Evolutionary conservation across 2,797 vertebrate genomes (phyloP).

Genomic region (Alfaro cultratus): DNA sequence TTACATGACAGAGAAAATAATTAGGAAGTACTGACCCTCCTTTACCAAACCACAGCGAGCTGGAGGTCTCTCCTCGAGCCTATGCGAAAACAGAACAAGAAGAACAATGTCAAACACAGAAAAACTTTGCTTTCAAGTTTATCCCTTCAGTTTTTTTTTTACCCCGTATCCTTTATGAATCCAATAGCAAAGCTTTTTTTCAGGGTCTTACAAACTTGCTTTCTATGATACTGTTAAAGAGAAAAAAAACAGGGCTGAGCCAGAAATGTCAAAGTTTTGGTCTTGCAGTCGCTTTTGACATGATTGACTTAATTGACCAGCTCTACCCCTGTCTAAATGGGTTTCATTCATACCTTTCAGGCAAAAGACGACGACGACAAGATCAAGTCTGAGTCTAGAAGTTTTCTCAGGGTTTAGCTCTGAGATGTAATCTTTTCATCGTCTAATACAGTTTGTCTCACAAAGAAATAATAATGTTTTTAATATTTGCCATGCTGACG

Average conservation of each 20-base stretch:
- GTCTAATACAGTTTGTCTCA: neutral
- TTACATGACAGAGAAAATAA: neutral
- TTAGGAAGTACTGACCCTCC: constrained; percentile 77
- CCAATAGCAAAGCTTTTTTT: constrained; percentile 12
- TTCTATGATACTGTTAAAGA: constrained; percentile 11
- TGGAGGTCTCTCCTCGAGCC: constrained; percentile 92
- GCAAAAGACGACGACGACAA: neutral
- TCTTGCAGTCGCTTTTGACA: neutral
- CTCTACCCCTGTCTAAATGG: neutral
- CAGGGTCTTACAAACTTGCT: constrained; percentile 1
- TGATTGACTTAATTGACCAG: neutral
- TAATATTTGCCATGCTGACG: neutral
- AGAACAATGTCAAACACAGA: constrained; percentile 25
- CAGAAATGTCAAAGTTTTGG: too few species aligned
- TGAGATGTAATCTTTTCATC: neutral
- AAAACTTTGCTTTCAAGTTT: neutral
- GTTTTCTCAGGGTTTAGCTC: neutral
- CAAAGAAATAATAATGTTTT: neutral
- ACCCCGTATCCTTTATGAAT: constrained; percentile 12
- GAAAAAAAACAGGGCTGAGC: neutral
- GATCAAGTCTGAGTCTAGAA: neutral
- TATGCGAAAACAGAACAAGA: constrained; percentile 58
- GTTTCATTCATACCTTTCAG: neutral
- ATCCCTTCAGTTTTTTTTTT: constrained; percentile 7
- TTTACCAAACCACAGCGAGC: constrained; percentile 92